Conservation (phyloP, 37 sponge, comb jelly and placozoan genomes). For the Axinella damicornis region DNA sequence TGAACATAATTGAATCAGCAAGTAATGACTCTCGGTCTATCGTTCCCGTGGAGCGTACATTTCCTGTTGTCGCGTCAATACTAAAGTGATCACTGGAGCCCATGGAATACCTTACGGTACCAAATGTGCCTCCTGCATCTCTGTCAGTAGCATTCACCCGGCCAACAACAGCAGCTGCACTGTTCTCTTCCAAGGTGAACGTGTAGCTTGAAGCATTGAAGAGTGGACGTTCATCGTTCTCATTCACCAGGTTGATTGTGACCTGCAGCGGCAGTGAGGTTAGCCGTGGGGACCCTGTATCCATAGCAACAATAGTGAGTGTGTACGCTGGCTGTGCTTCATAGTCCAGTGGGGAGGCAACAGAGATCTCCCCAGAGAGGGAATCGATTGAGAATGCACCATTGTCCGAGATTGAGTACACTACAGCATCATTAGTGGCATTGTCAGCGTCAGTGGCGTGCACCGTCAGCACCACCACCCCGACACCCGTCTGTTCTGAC, state of each 20-base stretch:
- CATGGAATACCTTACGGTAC: slow-evolving; percentile 41
- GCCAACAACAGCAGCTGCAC: slow-evolving; percentile 8
- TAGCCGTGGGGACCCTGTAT: slow-evolving; percentile 58
- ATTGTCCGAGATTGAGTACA: slow-evolving; percentile 43
- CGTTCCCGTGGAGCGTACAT: background rate
- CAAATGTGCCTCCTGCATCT: slow-evolving; percentile 26
- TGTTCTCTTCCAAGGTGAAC: slow-evolving; percentile 48
- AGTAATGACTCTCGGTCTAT: slow-evolving; percentile 53
- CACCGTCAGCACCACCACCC: slow-evolving; percentile 25
- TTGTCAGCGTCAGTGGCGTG: slow-evolving; percentile 62
- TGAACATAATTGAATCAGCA: slow-evolving; percentile 12
- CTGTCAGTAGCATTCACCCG: slow-evolving; percentile 53
- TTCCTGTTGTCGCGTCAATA: slow-evolving; percentile 41
- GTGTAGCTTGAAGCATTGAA: slow-evolving; percentile 36
- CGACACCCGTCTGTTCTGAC: slow-evolving; percentile 27
- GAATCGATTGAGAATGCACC: slow-evolving; percentile 65
- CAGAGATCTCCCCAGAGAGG: slow-evolving; percentile 55
- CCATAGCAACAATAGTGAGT: slow-evolving; percentile 66
- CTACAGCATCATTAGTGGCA: slow-evolving; percentile 51
- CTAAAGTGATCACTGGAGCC: slow-evolving; percentile 34
- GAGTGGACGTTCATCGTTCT: slow-evolving; percentile 61
- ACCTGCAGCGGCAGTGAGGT: slow-evolving; percentile 12
- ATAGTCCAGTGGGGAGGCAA: slow-evolving; percentile 51
- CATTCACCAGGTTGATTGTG: slow-evolving; percentile 47
- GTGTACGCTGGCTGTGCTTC: slow-evolving; percentile 44